A percentile compares a stretch with the other conserved stretches of the same genome.
These are phyloP conservation scores for Umimayanthus kanabou DNA, from an alignment of 92 coral and sea anemone genomes.

Conservation along the genomic window DNA sequence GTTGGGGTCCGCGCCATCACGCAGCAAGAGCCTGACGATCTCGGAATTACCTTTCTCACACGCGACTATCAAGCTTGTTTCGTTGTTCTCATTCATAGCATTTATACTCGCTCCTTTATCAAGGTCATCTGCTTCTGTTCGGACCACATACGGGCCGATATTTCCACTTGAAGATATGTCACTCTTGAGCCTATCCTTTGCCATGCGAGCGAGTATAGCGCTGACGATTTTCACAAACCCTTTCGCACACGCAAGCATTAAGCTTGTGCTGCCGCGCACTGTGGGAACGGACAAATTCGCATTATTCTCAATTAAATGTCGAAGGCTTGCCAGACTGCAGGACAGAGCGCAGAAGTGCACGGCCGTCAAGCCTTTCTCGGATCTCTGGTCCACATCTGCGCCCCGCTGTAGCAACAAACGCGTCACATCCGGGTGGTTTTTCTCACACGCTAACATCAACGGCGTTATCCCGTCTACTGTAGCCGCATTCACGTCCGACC, in stretches of 20 bases:
- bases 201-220: constrained; percentile 63
- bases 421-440: constrained; percentile 78
- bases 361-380: constrained; percentile 77
- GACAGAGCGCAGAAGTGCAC: constrained; percentile 82
- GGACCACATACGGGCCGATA: background rate
- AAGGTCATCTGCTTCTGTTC: background rate
- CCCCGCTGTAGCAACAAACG: constrained; percentile 66
- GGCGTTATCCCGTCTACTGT: constrained; percentile 81
- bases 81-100: constrained; percentile 62
- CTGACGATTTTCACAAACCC: constrained; percentile 74
- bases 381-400: constrained; percentile 62
- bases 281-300: constrained; percentile 70
- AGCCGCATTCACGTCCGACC: constrained; percentile 64
- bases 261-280: constrained; percentile 75
- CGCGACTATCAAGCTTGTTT: constrained; percentile 81
- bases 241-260: constrained; percentile 86
- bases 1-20: constrained; percentile 72
- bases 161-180: constrained; percentile 48
- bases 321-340: constrained; percentile 68
- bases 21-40: constrained; percentile 66
- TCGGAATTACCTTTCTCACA: constrained; percentile 79
- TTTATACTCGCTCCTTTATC: constrained; percentile 52
- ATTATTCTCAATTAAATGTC: constrained; percentile 68
- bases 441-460: constrained; percentile 79
- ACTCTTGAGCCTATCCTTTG: constrained; percentile 49